phyloP scores from a whole-genome alignment of 2,888 invertebrate genomes.

The Zele albiditarsus region DNA sequence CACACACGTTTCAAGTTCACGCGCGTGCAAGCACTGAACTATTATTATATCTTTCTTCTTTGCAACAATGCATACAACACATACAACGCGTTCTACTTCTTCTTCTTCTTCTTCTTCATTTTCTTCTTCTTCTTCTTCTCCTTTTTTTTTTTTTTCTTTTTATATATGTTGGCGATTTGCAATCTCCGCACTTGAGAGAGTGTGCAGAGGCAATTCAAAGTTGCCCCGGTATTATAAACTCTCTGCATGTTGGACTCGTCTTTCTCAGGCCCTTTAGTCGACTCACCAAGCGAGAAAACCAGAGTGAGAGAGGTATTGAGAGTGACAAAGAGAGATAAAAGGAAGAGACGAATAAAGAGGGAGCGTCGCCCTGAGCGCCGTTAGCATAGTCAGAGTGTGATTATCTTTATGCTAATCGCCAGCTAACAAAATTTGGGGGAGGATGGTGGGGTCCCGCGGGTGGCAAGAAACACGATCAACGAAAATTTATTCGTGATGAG shows the following conservation, averaged over 20 bases:
- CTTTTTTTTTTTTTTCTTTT: neutral
- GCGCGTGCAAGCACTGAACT: slow-evolving; percentile 34
- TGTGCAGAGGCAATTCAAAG: slow-evolving; percentile 26
- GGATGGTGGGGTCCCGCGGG: neutral
- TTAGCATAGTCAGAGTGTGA: slow-evolving; percentile 42
- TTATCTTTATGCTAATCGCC: slow-evolving; percentile 51
- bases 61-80: slow-evolving; percentile 2
- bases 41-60: slow-evolving; percentile 14
- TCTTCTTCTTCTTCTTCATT: slow-evolving; percentile 2
- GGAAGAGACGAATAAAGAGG: slow-evolving; percentile 23
- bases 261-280: slow-evolving; percentile 32
- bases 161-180: slow-evolving; percentile 7
- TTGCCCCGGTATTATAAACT: slow-evolving; percentile 30
- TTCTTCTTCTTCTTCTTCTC: slow-evolving; percentile 24
- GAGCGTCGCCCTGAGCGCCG: slow-evolving; percentile 34
- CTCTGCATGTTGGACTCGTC: slow-evolving; percentile 22
- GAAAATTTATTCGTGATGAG: slow-evolving; percentile 28
- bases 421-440: slow-evolving; percentile 35
- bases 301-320: slow-evolving; percentile 16
- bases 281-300: slow-evolving; percentile 15
- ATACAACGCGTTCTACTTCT: slow-evolving; percentile 27
- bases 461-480: slow-evolving; percentile 21
- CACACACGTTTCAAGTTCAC: slow-evolving; percentile 50
- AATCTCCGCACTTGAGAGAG: slow-evolving; percentile 9
- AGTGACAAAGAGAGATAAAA: slow-evolving; percentile 6